Evolutionary conservation across 2,113 vertebrate species (phyloP), one percentile per base, ranked within the genome.

Genomic region (Bubalus kerabau): DNA sequence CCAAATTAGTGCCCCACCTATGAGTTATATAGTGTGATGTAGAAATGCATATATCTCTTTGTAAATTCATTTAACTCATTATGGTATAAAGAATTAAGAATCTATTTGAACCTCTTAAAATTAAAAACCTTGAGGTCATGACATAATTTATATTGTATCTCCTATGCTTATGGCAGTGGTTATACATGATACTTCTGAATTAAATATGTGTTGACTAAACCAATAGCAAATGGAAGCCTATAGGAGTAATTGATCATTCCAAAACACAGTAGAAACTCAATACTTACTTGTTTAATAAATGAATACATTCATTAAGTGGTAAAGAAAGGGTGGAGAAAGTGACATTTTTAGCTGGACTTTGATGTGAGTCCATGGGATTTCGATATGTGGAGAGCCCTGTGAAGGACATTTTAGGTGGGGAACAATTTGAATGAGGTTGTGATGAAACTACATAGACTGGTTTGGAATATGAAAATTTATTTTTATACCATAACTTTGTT

Each of bases 181-280:
- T 94, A 59, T 2, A 59, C 0, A 10, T 71, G 40, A 88, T n/a
- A 60, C 48, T 78, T 93, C 24, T 36, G 8, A 91, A 78, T 82
- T 95, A 95, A 97, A 57, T 13, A 30, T 89, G 76, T 97, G 76
- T 83, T 78, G 23, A 95, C 32, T 91, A 78, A 96, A 84, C 90
- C 26, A 78, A 2, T 67, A 67, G n/a, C 3, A 85, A 85, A 50
- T 67, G 83, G 32, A 32, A 94, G 23, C 12, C 46, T 81, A 36
- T 30, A 87, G 54, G 43, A 95, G 14, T 94, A 82, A 92, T 14
- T 87, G 71, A 80, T 91, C 32, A 90, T 90, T 83, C 54, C 15
- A 52, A 71, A 80, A 83, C 52, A 86, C 13, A 48, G 59, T 74
- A 76, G 57, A 90, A 90, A 85, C 40, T 90, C 67, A 57, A 6